Percentiles rank a stretch among this genome's conserved stretches.
phyloP scores from a whole-genome alignment of 2,888 invertebrate genomes.

The Netelia melanura region DNA sequence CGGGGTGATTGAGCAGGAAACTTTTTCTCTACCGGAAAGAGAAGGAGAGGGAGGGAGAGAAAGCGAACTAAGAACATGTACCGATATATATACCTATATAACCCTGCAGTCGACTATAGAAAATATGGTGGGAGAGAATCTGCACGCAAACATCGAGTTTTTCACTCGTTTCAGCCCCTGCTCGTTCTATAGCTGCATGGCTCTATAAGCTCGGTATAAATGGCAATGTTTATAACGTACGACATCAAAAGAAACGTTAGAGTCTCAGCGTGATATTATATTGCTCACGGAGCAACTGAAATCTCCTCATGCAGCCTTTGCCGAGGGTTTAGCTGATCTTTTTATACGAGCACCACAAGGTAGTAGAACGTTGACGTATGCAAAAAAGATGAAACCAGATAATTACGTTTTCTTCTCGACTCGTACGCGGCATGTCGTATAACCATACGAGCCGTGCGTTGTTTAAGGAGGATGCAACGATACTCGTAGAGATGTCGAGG shows the following conservation, averaged over 20 bases:
- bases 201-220: not conserved
- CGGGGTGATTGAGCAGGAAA: constrained; percentile 43
- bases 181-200: constrained; percentile 9
- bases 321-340: too few relatives aligned
- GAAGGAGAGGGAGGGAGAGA: not conserved
- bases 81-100: not conserved
- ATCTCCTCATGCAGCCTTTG: too few relatives aligned
- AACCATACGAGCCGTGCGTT: too few relatives aligned
- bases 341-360: too few relatives aligned
- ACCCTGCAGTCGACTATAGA: constrained; percentile 61
- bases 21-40: constrained; percentile 43
- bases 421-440: too few relatives aligned
- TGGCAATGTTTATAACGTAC: not conserved
- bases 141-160: constrained; percentile 44
- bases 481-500: too few relatives aligned
- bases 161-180: not conserved
- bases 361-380: too few relatives aligned
- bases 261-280: not conserved
- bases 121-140: not conserved
- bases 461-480: too few relatives aligned
- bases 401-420: too few relatives aligned
- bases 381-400: too few relatives aligned
- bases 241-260: not conserved
- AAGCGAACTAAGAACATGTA: not conserved
- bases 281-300: too few relatives aligned